These are phyloP conservation scores for Prunella himalayana DNA, from an alignment of 2,113 vertebrate genomes.

Conservation along the genomic window DNA sequence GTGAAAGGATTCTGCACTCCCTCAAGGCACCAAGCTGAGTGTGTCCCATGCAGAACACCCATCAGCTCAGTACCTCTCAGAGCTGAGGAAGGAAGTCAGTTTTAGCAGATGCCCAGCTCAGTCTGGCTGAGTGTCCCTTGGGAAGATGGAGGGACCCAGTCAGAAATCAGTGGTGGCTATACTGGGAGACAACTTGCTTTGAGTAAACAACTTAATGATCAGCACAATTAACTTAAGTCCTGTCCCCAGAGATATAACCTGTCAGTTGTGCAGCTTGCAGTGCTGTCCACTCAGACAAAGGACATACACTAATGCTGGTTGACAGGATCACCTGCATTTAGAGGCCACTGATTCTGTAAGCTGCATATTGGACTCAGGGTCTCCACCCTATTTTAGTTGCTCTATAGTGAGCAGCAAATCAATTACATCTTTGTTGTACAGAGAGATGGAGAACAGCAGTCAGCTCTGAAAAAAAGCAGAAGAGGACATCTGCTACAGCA, in stretches of 20 bases:
- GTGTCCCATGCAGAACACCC: not conserved
- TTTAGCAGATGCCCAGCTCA: not conserved
- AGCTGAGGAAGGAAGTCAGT: not conserved
- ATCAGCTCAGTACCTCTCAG: not conserved
- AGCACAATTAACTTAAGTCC: not conserved
- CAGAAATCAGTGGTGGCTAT: not conserved
- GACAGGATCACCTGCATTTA: not conserved
- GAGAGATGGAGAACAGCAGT: not conserved
- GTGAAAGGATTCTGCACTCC: not conserved
- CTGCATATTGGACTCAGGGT: not conserved
- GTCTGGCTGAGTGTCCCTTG: not conserved
- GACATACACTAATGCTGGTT: not conserved
- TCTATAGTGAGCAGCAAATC: not conserved
- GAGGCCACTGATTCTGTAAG: not conserved
- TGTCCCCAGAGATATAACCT: too few species aligned
- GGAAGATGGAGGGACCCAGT: not conserved
- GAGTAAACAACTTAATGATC: not conserved
- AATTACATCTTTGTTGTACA: not conserved
- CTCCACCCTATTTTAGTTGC: not conserved
- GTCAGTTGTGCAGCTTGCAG: not conserved
- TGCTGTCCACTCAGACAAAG: too few species aligned
- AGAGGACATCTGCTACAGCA: not conserved
- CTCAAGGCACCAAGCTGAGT: not conserved
- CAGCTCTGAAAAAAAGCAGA: not conserved
- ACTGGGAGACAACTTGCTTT: not conserved